These are phyloP conservation scores for Pachydiplax longipennis DNA, from an alignment of 2,888 invertebrate species.

Conservation along the genomic window DNA sequence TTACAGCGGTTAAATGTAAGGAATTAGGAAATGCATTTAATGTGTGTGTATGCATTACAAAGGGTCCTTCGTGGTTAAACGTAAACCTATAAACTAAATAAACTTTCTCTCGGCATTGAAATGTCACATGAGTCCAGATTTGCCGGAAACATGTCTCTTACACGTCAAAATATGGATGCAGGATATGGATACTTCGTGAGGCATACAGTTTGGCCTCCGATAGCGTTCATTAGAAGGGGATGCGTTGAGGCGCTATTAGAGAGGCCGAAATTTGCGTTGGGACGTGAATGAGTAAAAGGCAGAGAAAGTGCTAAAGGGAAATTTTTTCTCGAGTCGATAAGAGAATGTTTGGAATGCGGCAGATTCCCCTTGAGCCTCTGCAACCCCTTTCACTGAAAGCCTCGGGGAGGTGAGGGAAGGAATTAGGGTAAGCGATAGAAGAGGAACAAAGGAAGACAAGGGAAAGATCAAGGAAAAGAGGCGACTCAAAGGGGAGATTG, in stretches of 20 bases:
- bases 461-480: neutral
- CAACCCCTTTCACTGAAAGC: constrained; percentile 35
- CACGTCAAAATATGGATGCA: neutral
- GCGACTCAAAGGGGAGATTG: neutral
- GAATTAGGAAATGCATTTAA: too few relatives aligned
- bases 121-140: neutral
- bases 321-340: neutral
- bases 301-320: constrained; percentile 1
- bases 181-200: too few relatives aligned
- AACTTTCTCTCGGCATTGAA: neutral
- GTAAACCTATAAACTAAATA: too few relatives aligned
- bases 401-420: neutral
- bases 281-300: constrained; percentile 11
- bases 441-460: neutral
- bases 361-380: neutral
- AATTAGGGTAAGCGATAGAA: neutral
- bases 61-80: too few relatives aligned
- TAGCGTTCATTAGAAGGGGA: neutral
- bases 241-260: neutral
- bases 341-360: constrained; percentile 34
- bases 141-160: neutral
- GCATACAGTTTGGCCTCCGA: too few relatives aligned
- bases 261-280: constrained; percentile 12
- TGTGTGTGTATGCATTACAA: too few relatives aligned
- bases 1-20: too few relatives aligned